Percentiles rank a stretch among this genome's conserved stretches.
These are phyloP conservation scores for Seladonia tumulorum DNA, from an alignment of 2,888 invertebrate genomes.

Conservation along the genomic window DNA sequence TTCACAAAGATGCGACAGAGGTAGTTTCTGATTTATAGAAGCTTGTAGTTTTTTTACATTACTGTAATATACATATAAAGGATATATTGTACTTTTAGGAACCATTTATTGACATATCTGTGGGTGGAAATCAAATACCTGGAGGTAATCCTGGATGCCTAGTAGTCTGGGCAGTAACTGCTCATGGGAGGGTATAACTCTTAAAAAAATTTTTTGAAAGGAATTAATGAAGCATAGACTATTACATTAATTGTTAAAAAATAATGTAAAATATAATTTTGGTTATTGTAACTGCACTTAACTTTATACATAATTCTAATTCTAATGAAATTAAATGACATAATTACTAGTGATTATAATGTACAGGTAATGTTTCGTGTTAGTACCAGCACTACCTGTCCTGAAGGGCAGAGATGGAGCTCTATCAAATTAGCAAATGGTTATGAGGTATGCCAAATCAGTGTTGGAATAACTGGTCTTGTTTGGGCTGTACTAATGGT, in stretches of 20 bases:
- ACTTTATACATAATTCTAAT: neutral
- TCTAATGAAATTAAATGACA: neutral
- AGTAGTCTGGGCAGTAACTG: constrained; percentile 96
- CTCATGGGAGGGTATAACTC: constrained; percentile 90
- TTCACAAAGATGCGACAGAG: constrained; percentile 94
- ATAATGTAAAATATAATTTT: constrained; percentile 19
- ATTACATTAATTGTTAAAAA: constrained; percentile 9
- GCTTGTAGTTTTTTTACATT: neutral
- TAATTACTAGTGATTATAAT: neutral
- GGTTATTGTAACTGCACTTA: constrained; percentile 16
- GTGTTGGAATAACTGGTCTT: constrained; percentile 93
- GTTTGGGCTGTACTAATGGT: constrained; percentile 95
- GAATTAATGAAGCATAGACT: constrained; percentile 22
- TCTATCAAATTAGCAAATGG: constrained; percentile 91
- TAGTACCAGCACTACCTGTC: constrained; percentile 91
- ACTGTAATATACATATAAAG: neutral
- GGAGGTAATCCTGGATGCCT: constrained; percentile 91
- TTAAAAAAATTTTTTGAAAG: constrained; percentile 38
- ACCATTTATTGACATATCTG: constrained; percentile 95
- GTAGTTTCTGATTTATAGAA: constrained; percentile 78
- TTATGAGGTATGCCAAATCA: constrained; percentile 93
- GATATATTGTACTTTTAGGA: constrained; percentile 85
- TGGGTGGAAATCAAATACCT: constrained; percentile 93
- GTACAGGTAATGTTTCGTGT: constrained; percentile 92
- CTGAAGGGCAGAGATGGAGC: constrained; percentile 95